Percentiles rank a stretch among this genome's conserved stretches.
These are phyloP conservation scores for Diarsia brunnea DNA, from an alignment of 2,888 invertebrate species.

Conservation along the genomic window DNA sequence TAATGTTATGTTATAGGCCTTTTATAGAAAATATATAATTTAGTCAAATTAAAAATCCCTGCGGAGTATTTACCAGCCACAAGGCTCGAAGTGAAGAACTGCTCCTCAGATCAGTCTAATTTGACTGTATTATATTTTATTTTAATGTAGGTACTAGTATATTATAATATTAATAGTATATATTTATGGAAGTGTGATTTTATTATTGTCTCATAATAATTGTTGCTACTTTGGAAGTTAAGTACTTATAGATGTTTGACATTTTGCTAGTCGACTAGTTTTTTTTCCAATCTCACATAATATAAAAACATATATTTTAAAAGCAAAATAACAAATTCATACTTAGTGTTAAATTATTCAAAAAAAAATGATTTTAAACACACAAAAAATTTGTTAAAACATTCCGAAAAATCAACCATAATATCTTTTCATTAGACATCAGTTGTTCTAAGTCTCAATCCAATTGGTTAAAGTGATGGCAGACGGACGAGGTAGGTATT, in stretches of 20 bases:
- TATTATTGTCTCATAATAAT: slow-evolving; percentile 40
- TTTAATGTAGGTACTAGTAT: slow-evolving; percentile 7
- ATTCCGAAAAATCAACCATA: slow-evolving; percentile 23
- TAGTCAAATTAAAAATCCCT: slow-evolving; percentile 14
- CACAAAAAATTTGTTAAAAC: slow-evolving; percentile 22
- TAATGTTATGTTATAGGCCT: neutral
- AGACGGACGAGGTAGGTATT: neutral
- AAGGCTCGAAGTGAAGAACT: neutral
- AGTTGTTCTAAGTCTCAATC: neutral
- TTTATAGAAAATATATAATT: neutral
- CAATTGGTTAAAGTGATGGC: neutral
- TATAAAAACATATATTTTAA: slow-evolving; percentile 4
- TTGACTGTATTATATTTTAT: neutral
- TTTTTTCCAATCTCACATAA: neutral
- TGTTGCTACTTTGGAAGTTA: slow-evolving; percentile 12
- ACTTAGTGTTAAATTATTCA: neutral
- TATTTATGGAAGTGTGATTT: slow-evolving; percentile 5
- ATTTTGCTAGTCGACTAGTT: neutral
- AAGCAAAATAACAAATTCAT: slow-evolving; percentile 13
- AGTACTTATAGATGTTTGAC: slow-evolving; percentile 10
- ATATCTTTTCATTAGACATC: slow-evolving; percentile 5
- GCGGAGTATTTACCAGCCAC: neutral
- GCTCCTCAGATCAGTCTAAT: neutral
- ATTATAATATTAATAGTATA: slow-evolving; percentile 14
- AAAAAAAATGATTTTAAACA: slow-evolving; percentile 1